phyloP scores from a whole-genome alignment of 2,113 vertebrate species.

The human region DNA sequence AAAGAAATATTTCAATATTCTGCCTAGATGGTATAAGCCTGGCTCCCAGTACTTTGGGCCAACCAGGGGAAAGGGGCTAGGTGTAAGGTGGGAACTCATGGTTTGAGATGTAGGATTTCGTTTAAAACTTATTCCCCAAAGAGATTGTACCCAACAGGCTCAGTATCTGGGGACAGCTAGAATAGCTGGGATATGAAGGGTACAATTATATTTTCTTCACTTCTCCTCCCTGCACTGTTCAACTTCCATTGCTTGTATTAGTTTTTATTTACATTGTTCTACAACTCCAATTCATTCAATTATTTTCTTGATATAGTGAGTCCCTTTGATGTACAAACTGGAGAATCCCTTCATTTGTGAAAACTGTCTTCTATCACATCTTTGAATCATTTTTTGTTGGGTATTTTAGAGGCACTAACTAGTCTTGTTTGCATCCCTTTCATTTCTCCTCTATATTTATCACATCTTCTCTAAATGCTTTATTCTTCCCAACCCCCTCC shows the following conservation, averaged over 20 bases:
- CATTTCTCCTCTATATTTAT: neutral
- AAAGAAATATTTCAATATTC: constrained; percentile 3
- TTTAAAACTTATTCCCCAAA: neutral
- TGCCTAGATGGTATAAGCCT: neutral
- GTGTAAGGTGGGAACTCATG: neutral
- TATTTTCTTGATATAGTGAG: neutral
- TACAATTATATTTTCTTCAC: neutral
- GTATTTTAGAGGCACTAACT: neutral
- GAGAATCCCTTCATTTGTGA: neutral
- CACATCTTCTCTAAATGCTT: neutral
- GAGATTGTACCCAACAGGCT: neutral
- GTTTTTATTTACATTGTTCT: neutral
- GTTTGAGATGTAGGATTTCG: neutral
- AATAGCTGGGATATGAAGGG: neutral
- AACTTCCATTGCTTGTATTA: neutral
- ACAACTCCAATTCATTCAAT: neutral
- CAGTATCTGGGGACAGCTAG: neutral
- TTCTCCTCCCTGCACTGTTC: neutral
- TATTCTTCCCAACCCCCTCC: neutral
- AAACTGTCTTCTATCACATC: neutral
- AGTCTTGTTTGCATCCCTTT: neutral
- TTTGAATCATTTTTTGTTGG: neutral
- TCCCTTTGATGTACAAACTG: neutral
- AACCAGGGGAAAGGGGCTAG: neutral
- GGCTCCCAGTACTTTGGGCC: neutral